phyloP scores from a whole-genome alignment of 2,888 invertebrate species.

The Andrena minutula region DNA sequence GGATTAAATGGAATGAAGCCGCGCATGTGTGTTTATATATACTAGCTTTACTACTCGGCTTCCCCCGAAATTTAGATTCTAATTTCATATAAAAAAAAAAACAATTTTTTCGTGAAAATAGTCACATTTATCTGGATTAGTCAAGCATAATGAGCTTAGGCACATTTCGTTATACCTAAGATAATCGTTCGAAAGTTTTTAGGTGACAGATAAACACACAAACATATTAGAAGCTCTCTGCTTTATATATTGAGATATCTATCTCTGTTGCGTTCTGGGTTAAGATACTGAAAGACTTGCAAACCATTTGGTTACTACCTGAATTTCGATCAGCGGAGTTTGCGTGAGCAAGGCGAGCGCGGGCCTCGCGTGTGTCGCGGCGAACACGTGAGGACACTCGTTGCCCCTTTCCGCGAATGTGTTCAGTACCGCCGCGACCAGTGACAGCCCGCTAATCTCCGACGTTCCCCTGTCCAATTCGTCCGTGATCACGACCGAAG shows the following conservation, averaged over 20 bases:
- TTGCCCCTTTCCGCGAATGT: conserved; percentile 87
- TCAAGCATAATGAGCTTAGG: no score
- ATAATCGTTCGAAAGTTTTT: no score
- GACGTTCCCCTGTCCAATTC: conserved; percentile 96
- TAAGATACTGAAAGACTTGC: neutral
- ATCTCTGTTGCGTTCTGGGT: neutral
- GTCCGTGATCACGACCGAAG: conserved; percentile 93
- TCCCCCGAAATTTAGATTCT: no score
- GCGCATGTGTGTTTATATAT: neutral
- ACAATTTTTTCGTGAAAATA: no score
- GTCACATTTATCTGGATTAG: no score
- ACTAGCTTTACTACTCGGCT: no score
- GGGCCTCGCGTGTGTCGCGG: conserved; percentile 92
- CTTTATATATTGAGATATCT: no score
- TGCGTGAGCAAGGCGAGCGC: conserved; percentile 87
- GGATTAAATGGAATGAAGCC: no score
- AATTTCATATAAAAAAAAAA: no score
- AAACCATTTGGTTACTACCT: conserved; percentile 84
- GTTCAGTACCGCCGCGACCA: conserved; percentile 90
- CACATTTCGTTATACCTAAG: no score
- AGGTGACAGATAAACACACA: no score
- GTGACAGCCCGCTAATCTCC: conserved; percentile 90
- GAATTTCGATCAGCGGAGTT: conserved; percentile 85
- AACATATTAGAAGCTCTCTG: no score
- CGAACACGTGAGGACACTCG: conserved; percentile 90